Evolutionary conservation across 2,797 vertebrate species (phyloP), one percentile per base, ranked within the genome.

Genomic region (Thripadectes ignobilis): DNA sequence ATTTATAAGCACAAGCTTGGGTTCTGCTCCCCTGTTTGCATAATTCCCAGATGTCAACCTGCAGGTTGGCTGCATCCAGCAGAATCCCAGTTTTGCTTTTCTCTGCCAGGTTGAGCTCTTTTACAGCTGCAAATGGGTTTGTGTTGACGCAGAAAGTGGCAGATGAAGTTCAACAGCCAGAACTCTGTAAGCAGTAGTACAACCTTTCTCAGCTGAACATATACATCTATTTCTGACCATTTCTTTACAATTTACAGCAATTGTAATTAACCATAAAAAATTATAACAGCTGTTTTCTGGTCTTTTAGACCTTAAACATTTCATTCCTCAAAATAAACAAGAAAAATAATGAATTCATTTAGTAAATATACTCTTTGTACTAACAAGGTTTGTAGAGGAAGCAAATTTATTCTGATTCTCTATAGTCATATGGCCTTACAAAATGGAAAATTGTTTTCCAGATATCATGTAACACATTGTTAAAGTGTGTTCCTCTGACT

Each of bases 41-140:
- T 95, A 97, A 97, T 96, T 97, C 93, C 81, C 93, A 96, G 97
- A 97, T 94, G 92, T 87, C 94, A 96, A 83, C 83, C 88, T 89
- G 90, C 83, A 93, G 79, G 75, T 82, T 63, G 68, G 67, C 93
- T 94, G 93, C 8, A 2, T 84, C 85, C 88, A 85, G 77, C 59
- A 95, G 91, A 97, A 96, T 87, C 89, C 75, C 66, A 96, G 63
- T 75, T 90, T 97, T 97, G 95, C 91, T 96, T 63, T 95, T 62
- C 80, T 78, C 66, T 76, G 27, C 79, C 89, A 93, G 80, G 74
- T 54, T 92, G 79, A 95, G 78, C 76, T n/a, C 66, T 84, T 97
- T 92, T 85, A 71, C 81, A 89, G 75, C 74, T 95, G 80, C 88
- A 95, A 94, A 95, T 89, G 89, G 48, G 63, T 14, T 87, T 67